Percentiles rank a stretch among this genome's conserved stretches.
phyloP scores from a whole-genome alignment of 2,888 invertebrate species.

The Galerucella calmariensis region DNA sequence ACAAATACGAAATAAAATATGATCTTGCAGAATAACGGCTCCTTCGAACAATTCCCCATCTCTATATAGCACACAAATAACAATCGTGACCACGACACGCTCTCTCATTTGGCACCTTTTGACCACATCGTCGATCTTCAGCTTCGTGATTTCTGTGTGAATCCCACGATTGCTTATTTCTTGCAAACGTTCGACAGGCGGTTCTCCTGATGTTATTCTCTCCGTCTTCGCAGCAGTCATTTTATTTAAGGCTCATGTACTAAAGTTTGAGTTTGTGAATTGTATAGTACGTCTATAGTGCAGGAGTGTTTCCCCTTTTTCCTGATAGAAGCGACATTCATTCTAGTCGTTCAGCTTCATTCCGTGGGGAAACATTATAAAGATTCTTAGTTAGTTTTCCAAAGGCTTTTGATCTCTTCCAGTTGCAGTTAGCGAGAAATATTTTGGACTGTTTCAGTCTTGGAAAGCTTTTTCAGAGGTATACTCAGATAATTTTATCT shows the following conservation, averaged over 20 bases:
- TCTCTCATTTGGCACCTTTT: conserved; percentile 50
- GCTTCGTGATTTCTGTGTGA: conserved; percentile 47
- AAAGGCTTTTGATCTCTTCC: too few relatives aligned
- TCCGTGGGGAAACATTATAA: too few relatives aligned
- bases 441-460: too few relatives aligned
- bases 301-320: too few relatives aligned
- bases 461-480: too few relatives aligned
- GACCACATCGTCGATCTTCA: conserved; percentile 49
- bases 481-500: too few relatives aligned
- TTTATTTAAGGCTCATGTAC: neutral
- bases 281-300: too few relatives aligned
- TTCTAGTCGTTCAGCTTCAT: too few relatives aligned
- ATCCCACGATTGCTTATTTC: conserved; percentile 49
- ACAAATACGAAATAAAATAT: neutral
- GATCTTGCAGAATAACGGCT: conserved; percentile 8
- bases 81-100: conserved; percentile 49
- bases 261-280: too few relatives aligned
- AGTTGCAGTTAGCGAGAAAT: too few relatives aligned
- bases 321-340: too few relatives aligned
- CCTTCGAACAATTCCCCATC: conserved; percentile 15
- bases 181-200: conserved; percentile 19
- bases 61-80: conserved; percentile 27
- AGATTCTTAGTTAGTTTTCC: too few relatives aligned
- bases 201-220: conserved; percentile 9
- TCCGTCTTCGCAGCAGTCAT: neutral